Evolutionary conservation across 1,140 invertebrate species (phyloP).

Genomic region (Drosophila fuyamai): DNA sequence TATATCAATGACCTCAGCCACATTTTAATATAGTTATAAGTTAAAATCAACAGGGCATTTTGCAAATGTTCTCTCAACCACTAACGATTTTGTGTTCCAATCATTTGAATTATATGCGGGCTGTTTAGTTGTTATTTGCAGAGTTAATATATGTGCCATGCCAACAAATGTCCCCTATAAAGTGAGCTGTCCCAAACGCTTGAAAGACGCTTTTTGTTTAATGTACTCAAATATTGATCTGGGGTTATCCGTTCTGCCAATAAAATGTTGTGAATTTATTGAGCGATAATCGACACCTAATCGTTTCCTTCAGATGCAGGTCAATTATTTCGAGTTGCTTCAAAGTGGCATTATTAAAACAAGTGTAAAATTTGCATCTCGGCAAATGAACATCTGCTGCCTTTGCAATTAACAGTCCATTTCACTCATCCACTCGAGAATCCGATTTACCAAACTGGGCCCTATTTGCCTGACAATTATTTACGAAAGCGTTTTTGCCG

Average conservation of each 20-base stretch:
- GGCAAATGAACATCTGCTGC: slow-evolving; percentile 9
- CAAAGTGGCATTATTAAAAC: background rate
- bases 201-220: slow-evolving; percentile 1
- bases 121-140: slow-evolving; percentile 10
- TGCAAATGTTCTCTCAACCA: slow-evolving; percentile 5
- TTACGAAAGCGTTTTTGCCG: slow-evolving; percentile 27
- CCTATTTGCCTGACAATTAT: slow-evolving; percentile 55
- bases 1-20: slow-evolving; percentile 12
- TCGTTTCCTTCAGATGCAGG: background rate
- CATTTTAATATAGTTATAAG: slow-evolving; percentile 8
- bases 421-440: slow-evolving; percentile 30
- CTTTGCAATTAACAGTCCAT: slow-evolving; percentile 13
- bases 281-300: background rate
- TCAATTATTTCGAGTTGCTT: background rate
- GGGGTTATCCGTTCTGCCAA: background rate
- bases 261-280: slow-evolving; percentile 6
- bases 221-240: slow-evolving; percentile 8
- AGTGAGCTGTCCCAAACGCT: background rate
- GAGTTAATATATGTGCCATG: background rate
- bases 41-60: background rate
- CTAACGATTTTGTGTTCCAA: slow-evolving; percentile 18
- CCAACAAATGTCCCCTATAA: background rate
- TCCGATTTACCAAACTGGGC: slow-evolving; percentile 20
- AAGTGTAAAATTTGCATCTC: background rate
- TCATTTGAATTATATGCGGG: slow-evolving; percentile 21